Percentiles rank a stretch among this genome's conserved stretches.
phyloP scores from a whole-genome alignment of 2,888 invertebrate genomes.

The Euproctis similis region DNA sequence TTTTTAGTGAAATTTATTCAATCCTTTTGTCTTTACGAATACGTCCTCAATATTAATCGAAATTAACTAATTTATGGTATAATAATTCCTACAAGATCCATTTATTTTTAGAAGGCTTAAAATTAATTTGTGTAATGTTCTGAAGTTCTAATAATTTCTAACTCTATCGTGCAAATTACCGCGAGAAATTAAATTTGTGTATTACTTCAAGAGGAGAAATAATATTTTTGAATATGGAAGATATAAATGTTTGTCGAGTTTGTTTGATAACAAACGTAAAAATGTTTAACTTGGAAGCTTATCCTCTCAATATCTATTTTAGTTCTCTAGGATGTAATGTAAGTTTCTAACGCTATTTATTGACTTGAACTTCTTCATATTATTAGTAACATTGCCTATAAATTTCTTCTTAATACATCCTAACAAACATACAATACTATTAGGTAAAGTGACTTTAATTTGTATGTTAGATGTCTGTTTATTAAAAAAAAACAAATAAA shows the following conservation, averaged over 20 bases:
- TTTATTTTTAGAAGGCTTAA: not conserved
- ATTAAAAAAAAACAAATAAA: too few relatives aligned
- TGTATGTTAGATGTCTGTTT: too few relatives aligned
- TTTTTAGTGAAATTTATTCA: too few relatives aligned
- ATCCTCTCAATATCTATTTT: conserved; percentile 46
- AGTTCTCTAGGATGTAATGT: conserved; percentile 46
- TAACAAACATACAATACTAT: too few relatives aligned
- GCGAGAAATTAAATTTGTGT: conserved; percentile 37
- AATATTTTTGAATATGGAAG: conserved; percentile 35
- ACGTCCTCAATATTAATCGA: too few relatives aligned
- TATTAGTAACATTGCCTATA: too few relatives aligned
- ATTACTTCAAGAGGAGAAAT: conserved; percentile 9
- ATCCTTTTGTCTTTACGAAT: too few relatives aligned
- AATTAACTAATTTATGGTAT: too few relatives aligned
- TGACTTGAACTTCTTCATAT: conserved; percentile 1
- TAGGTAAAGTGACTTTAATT: too few relatives aligned
- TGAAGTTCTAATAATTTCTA: conserved; percentile 63
- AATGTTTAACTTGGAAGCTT: conserved; percentile 40
- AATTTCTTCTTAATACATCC: too few relatives aligned
- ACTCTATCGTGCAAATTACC: conserved; percentile 38
- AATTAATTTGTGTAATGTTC: conserved; percentile 13
- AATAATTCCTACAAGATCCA: too few relatives aligned
- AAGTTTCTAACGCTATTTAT: too few relatives aligned
- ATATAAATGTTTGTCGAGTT: conserved; percentile 52
- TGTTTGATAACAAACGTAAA: conserved; percentile 50